Base-by-base conservation (phyloP, 2,888 invertebrate genomes). In the Monoplex corrugatus region DNA sequence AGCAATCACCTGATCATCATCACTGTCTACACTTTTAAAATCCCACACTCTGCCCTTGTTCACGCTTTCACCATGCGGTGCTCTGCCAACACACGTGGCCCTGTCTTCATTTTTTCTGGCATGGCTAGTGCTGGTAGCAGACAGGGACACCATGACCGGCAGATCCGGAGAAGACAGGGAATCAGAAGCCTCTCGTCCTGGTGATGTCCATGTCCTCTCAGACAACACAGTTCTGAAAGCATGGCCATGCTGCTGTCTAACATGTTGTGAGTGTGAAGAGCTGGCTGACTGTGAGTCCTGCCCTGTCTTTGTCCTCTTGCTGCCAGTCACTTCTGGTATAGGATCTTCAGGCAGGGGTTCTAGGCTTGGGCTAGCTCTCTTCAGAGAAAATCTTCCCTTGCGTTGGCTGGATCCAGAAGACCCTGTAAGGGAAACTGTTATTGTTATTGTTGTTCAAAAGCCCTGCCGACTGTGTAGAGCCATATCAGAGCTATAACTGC, bases 121-220 rank as follows among this genome's bases (percentile, higher is more conserved):
- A 3, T 23, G 82, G 2, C n/a, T 44, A 13, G 32, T 45, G 2
- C 44, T 23, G 68, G 38, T 38, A 5, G 28, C n/a, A 19, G 13
- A 28, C 40, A 86, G 86, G 5, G 86, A 86, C n/a, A 86, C 2
- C 86, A 86, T 86, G 43, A 86, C 63, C 13, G 86, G 86, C 43
- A 28, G 19, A 23, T 68, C 86, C 32, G 38, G 40, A 28, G 85
- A 57, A n/a, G 85, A 85, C 1, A 19, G 1, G 5, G 38, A 57
- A 40, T 57, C 85, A 45, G 82, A n/a, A 2, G 32, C 16, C 3
- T 35, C 75, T 23, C 23, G 8, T 3, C 75, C 16, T 23, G 8
- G 38, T 5, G 10, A 35, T 8, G 16, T 38, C 38, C 45, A 19
- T 19, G 2, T 45, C 32, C 45, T 32, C 23, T 19, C 16, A 2